These are phyloP conservation scores for Gorsachius goisagi DNA, from an alignment of 2,113 vertebrate genomes.

Conservation along the genomic window DNA sequence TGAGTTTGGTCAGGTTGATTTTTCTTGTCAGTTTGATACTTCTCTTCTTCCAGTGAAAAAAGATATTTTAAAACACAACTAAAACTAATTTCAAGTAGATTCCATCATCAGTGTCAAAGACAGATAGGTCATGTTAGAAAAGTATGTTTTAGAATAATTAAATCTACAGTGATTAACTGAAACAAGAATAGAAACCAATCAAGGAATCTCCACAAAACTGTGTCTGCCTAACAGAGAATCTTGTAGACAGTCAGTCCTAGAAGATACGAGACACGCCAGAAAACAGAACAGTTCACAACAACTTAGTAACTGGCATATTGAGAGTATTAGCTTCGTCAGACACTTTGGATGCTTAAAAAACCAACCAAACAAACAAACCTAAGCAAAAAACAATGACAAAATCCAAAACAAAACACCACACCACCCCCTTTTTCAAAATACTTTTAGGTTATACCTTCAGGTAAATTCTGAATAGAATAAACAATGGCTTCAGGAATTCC, in stretches of 20 bases:
- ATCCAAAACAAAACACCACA: background rate
- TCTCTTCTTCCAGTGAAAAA: background rate
- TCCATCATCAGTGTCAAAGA: background rate
- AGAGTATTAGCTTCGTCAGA: background rate
- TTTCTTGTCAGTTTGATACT: background rate
- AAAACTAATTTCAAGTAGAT: background rate
- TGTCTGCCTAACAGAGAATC: background rate
- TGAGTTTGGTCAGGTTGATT: background rate
- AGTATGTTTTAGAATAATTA: background rate
- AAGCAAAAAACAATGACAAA: background rate
- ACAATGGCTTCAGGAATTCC: constrained; percentile 96
- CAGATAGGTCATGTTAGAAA: background rate
- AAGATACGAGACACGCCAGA: background rate
- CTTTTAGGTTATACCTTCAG: constrained; percentile 81
- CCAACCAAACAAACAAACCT: too few species aligned
- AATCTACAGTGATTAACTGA: background rate
- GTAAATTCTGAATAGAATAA: constrained; percentile 89
- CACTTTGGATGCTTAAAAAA: background rate
- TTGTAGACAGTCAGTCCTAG: background rate
- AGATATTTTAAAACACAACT: background rate
- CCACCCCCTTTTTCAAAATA: background rate
- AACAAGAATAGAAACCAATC: background rate
- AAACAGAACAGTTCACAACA: background rate
- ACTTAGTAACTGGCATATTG: background rate
- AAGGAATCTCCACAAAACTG: background rate